A percentile compares a stretch with the other conserved stretches of the same genome.
These are phyloP conservation scores for Platycnemis pennipes DNA, from an alignment of 2,888 invertebrate species.

Conservation along the genomic window DNA sequence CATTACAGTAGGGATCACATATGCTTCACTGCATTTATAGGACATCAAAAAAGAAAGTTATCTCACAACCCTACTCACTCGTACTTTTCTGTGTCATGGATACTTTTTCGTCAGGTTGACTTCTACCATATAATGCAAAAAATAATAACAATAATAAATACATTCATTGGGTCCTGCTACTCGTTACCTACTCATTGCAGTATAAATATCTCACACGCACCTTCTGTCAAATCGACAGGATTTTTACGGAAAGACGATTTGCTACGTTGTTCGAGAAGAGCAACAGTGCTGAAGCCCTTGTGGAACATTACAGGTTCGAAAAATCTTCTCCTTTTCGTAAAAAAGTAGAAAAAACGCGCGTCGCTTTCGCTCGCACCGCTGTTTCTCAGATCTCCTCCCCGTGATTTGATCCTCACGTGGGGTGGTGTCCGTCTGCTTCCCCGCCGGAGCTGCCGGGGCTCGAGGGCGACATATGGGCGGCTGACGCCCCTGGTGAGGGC, in stretches of 20 bases:
- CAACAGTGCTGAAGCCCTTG: background rate
- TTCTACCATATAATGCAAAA: background rate
- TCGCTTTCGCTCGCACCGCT: background rate
- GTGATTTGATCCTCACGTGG: background rate
- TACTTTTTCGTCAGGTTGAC: background rate
- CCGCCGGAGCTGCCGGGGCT: background rate
- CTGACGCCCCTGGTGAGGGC: background rate
- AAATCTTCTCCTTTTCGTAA: background rate
- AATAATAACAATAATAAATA: background rate
- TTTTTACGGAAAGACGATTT: background rate
- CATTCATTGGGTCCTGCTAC: background rate
- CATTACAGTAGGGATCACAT: background rate
- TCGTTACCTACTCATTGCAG: background rate
- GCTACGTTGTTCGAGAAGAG: background rate
- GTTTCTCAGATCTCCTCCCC: background rate
- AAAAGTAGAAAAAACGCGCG: background rate
- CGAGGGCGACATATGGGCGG: background rate
- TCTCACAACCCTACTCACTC: background rate
- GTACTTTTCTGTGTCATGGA: background rate
- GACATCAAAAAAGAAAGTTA: background rate
- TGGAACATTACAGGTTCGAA: background rate
- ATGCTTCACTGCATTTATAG: background rate
- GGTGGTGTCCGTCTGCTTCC: background rate
- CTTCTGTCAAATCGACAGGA: background rate
- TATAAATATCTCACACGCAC: background rate